Evolutionary conservation across 2,113 vertebrate species (phyloP).

Genomic region (Stictonetta naevosa): DNA sequence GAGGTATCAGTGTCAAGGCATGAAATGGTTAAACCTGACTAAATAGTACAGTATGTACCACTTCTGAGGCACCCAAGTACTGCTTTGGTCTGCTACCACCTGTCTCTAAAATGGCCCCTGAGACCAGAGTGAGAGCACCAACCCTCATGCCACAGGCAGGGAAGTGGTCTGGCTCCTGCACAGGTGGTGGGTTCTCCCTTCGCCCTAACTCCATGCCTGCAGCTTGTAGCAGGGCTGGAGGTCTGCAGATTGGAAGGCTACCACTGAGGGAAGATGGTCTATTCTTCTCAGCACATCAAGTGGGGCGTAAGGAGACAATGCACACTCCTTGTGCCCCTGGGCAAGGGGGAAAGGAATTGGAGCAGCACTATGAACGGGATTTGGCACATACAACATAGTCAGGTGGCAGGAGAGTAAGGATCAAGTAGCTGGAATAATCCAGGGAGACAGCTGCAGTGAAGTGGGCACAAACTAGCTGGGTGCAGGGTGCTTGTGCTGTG

Average conservation of each 20-base stretch:
- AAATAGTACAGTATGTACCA: rapidly evolving
- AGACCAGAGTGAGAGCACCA: not conserved
- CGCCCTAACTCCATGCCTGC: not conserved
- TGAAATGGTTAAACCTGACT: not conserved
- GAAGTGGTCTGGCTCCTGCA: not conserved
- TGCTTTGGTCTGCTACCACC: not conserved
- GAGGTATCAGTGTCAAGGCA: not conserved
- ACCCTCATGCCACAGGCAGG: not conserved
- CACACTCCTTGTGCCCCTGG: not conserved
- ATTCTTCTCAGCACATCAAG: not conserved
- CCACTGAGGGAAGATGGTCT: not conserved
- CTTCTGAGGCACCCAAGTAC: not conserved
- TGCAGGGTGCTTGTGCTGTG: rapidly evolving
- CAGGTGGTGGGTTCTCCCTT: not conserved
- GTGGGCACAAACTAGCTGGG: not conserved
- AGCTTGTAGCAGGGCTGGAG: not conserved
- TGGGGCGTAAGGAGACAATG: not conserved
- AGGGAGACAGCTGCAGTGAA: not conserved
- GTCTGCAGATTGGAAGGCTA: not conserved
- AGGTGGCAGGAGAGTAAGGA: not conserved
- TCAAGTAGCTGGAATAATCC: not conserved
- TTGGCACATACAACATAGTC: not conserved
- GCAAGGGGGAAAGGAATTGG: not conserved
- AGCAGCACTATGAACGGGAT: not conserved
- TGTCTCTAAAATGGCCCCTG: not conserved